Percentiles rank a stretch among this genome's conserved stretches.
Conservation (phyloP, 2,113 vertebrate genomes). For the Ptychochromis oligacanthus region DNA sequence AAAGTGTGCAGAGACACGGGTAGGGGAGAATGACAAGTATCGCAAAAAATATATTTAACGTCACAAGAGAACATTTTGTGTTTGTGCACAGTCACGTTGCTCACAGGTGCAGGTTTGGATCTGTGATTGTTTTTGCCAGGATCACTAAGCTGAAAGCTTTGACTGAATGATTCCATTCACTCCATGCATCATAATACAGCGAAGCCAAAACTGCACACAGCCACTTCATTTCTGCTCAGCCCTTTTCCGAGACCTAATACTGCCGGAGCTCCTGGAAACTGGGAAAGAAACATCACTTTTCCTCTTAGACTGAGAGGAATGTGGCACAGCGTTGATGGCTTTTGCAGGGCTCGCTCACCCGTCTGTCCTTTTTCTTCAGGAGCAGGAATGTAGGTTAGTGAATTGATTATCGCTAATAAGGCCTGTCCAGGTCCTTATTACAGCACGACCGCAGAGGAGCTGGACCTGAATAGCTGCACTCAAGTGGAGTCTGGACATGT, state of each 20-base stretch:
- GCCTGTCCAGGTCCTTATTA: constrained; percentile 52
- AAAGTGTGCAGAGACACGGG: not conserved
- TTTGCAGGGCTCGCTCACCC: constrained; percentile 58
- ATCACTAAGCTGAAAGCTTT: not conserved
- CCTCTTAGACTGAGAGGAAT: constrained; percentile 67
- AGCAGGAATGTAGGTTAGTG: constrained; percentile 63
- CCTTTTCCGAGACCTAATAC: constrained; percentile 59
- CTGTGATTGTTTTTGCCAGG: constrained; percentile 31
- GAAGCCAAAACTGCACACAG: constrained; percentile 24
- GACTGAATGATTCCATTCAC: constrained; percentile 51
- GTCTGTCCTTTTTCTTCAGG: constrained; percentile 56
- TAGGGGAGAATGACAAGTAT: not conserved
- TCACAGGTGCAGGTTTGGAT: constrained; percentile 31
- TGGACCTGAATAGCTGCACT: constrained; percentile 40
- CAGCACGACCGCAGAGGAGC: constrained; percentile 39
- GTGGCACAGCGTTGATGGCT: constrained; percentile 68
- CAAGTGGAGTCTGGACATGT: constrained; percentile 54
- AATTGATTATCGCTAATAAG: constrained; percentile 70
- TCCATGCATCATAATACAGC: constrained; percentile 16
- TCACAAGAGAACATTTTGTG: not conserved
- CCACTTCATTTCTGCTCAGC: constrained; percentile 44
- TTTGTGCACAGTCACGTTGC: not conserved
- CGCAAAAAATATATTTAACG: not conserved
- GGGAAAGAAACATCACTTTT: constrained; percentile 59
- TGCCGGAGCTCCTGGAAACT: constrained; percentile 55